phyloP scores from a whole-genome alignment of 2,113 vertebrate genomes.

The Poeciliopsis turrubarensis region DNA sequence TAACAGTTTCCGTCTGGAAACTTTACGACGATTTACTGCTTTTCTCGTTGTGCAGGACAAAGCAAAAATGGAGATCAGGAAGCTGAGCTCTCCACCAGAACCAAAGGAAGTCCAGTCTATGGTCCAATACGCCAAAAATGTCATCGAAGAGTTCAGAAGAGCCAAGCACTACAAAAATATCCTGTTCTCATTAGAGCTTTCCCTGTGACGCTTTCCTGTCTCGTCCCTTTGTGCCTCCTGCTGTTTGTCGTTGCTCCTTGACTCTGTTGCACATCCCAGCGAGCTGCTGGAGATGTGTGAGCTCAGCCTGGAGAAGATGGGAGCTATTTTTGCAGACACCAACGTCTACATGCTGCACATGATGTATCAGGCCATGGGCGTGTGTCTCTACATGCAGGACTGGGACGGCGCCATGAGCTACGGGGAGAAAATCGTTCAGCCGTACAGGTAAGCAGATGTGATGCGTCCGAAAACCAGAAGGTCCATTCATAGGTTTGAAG shows the following conservation, averaged over 20 bases:
- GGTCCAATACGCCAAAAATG: constrained; percentile 90
- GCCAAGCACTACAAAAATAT: constrained; percentile 99
- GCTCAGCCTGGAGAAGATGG: constrained; percentile 95
- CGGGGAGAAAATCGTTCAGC: constrained; percentile 88
- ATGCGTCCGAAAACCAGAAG: not conserved
- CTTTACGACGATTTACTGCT: rapidly evolving
- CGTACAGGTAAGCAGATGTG: constrained; percentile 71
- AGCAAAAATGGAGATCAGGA: constrained; percentile 89
- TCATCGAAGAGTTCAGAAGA: constrained; percentile 96
- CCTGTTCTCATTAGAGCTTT: constrained; percentile 75
- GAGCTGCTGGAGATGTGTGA: constrained; percentile 97
- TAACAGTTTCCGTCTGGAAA: not conserved
- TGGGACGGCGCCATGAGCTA: constrained; percentile 95
- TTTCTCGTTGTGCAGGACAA: constrained; percentile 80
- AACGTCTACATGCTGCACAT: constrained; percentile 98
- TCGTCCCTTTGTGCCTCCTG: not conserved
- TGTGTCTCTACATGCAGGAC: constrained; percentile 96
- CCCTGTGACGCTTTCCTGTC: not conserved
- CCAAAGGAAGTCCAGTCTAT: constrained; percentile 84
- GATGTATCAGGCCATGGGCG: constrained; percentile 99
- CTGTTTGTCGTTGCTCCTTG: constrained; percentile 78
- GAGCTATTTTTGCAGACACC: constrained; percentile 89
- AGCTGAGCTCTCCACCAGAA: constrained; percentile 81
- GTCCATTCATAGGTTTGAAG: not conserved
- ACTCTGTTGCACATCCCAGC: constrained; percentile 86